Conservation (phyloP, 2,113 vertebrate species). For the Verasper variegatus region DNA sequence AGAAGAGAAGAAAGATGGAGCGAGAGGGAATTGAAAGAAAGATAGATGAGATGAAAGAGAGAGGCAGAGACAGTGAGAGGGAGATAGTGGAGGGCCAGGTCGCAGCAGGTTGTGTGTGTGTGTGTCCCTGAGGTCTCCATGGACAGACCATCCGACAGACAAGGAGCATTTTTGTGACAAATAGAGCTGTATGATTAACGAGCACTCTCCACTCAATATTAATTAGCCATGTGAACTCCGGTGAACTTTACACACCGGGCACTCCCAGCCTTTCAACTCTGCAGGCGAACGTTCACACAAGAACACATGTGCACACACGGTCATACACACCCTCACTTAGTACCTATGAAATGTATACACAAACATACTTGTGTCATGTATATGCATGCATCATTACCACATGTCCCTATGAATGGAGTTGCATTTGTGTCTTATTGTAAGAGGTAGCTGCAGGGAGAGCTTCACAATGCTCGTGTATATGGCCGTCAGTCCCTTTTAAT, state of each 20-base stretch:
- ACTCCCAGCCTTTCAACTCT: slow-evolving; percentile 69
- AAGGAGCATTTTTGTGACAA: slow-evolving; percentile 72
- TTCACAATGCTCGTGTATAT: slow-evolving; percentile 7
- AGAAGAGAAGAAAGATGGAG: slow-evolving; percentile 73
- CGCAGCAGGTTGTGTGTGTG: slow-evolving; percentile 66
- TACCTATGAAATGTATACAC: slow-evolving; percentile 35
- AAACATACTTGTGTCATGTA: slow-evolving; percentile 63
- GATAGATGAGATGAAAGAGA: slow-evolving; percentile 77
- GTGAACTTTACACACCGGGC: slow-evolving; percentile 78
- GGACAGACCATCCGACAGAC: slow-evolving; percentile 65
- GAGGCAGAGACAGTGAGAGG: slow-evolving; percentile 43
- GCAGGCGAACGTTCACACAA: slow-evolving; percentile 51
- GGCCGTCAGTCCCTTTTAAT: slow-evolving; percentile 42
- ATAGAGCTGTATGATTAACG: slow-evolving; percentile 80
- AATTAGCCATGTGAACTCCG: slow-evolving; percentile 83
- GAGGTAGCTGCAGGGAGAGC: slow-evolving; percentile 16
- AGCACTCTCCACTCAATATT: slow-evolving; percentile 75
- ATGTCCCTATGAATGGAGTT: slow-evolving; percentile 42
- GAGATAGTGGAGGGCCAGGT: slow-evolving; percentile 65
- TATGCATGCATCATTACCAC: slow-evolving; percentile 57
- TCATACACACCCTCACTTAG: slow-evolving; percentile 27
- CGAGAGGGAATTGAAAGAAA: slow-evolving; percentile 73
- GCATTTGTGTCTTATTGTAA: slow-evolving; percentile 33
- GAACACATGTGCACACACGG: slow-evolving; percentile 9
- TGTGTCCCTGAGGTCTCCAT: slow-evolving; percentile 43